Conservation (phyloP, 1,140 invertebrate species). For the Leguminivora glycinivorella region DNA sequence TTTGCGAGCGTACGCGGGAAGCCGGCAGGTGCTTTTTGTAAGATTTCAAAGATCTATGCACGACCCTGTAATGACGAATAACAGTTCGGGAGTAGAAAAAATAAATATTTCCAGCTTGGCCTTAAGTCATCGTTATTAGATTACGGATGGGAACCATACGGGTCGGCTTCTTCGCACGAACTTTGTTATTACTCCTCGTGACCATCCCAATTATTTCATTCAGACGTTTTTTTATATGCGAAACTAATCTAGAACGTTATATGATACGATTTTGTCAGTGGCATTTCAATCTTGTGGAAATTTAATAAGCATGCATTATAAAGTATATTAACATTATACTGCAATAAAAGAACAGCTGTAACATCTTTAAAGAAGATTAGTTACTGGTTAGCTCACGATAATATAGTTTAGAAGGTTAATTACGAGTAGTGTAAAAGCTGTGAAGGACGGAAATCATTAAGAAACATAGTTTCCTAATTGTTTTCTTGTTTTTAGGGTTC, state of each 20-base stretch:
- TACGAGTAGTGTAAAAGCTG: no score
- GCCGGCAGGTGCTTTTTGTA: no score
- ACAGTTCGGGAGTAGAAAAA: not conserved
- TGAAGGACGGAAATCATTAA: no score
- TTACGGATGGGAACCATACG: constrained; percentile 38
- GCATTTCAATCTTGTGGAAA: not conserved
- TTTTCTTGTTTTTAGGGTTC: no score
- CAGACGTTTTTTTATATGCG: not conserved
- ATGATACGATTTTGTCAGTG: not conserved
- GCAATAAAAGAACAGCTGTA: not conserved
- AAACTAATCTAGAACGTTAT: not conserved
- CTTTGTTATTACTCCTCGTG: constrained; percentile 33
- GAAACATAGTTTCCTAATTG: no score
- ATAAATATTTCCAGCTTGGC: constrained; percentile 22
- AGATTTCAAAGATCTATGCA: no score
- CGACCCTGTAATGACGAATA: no score
- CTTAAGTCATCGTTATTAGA: constrained; percentile 49
- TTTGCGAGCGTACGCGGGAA: no score
- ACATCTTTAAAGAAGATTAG: not conserved
- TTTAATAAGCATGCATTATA: not conserved
- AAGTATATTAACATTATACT: not conserved
- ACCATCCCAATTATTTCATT: constrained; percentile 28
- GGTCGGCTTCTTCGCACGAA: constrained; percentile 39
- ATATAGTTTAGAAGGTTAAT: not conserved
- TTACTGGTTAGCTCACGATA: not conserved